A percentile compares a stretch with the other conserved stretches of the same genome.
phyloP scores from a whole-genome alignment of 2,797 vertebrate genomes.

The Onychomys torridus region DNA sequence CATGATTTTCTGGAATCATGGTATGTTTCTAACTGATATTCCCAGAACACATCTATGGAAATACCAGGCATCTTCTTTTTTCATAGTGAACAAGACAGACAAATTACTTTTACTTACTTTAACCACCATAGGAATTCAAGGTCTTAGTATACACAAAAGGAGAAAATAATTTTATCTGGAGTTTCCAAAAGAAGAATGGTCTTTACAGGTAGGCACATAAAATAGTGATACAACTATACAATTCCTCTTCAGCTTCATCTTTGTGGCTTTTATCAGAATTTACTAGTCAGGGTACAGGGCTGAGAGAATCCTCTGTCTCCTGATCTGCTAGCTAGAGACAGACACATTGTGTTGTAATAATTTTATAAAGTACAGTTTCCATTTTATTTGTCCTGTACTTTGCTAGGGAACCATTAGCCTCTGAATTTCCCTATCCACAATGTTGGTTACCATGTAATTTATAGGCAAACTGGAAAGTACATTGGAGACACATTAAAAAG shows the following conservation, averaged over 20 bases:
- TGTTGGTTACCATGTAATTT: neutral
- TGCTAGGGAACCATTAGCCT: neutral
- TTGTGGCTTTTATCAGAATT: neutral
- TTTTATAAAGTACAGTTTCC: neutral
- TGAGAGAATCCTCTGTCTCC: neutral
- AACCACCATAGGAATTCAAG: neutral
- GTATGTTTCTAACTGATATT: neutral
- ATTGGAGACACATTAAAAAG: neutral
- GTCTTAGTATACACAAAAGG: neutral
- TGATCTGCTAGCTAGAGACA: neutral
- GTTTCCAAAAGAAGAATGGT: neutral
- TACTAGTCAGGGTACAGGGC: neutral
- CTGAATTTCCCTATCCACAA: neutral
- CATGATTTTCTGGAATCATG: constrained; percentile 4
- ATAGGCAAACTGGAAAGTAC: neutral
- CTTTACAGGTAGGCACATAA: neutral
- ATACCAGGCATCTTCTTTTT: neutral
- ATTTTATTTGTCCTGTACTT: neutral
- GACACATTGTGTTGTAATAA: neutral
- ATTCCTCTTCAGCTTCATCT: neutral
- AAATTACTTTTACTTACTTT: neutral
- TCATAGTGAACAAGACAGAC: neutral
- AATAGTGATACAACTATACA: neutral
- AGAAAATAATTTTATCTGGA: neutral
- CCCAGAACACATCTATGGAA: neutral